Conservation (phyloP, 1,140 invertebrate genomes). For the Sinella curviseta region DNA sequence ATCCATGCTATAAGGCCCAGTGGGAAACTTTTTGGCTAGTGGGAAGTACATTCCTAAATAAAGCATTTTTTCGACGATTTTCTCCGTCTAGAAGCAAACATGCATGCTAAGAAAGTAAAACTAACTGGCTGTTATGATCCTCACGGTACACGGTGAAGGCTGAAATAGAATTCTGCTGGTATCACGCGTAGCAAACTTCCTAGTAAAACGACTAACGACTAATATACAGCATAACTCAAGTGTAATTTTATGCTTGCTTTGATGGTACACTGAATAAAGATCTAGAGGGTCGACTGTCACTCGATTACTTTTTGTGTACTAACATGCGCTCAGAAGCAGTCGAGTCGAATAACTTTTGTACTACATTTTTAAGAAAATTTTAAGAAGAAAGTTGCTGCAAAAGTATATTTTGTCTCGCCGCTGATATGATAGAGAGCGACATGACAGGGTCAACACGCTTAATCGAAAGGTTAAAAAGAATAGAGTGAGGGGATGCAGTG, state of each 20-base stretch:
- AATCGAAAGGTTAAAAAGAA: not conserved
- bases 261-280: not conserved
- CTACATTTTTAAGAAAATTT: no score
- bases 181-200: not conserved
- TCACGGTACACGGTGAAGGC: not conserved
- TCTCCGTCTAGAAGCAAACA: not conserved
- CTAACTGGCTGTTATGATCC: not conserved
- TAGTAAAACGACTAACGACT: not conserved
- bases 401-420: no score
- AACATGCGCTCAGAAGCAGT: no score
- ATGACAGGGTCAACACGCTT: not conserved
- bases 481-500: no score
- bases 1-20: not conserved
- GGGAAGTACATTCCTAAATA: not conserved
- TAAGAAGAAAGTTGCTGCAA: no score
- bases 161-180: not conserved
- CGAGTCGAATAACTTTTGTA: no score
- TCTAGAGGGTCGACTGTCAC: no score
- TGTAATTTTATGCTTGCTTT: not conserved
- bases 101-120: not conserved
- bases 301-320: no score
- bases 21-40: slow-evolving; percentile 1
- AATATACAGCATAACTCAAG: not conserved
- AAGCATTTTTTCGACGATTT: not conserved
- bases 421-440: no score